These are phyloP conservation scores for Nymphalis c-album DNA, from an alignment of 2,888 invertebrate species.

Conservation along the genomic window DNA sequence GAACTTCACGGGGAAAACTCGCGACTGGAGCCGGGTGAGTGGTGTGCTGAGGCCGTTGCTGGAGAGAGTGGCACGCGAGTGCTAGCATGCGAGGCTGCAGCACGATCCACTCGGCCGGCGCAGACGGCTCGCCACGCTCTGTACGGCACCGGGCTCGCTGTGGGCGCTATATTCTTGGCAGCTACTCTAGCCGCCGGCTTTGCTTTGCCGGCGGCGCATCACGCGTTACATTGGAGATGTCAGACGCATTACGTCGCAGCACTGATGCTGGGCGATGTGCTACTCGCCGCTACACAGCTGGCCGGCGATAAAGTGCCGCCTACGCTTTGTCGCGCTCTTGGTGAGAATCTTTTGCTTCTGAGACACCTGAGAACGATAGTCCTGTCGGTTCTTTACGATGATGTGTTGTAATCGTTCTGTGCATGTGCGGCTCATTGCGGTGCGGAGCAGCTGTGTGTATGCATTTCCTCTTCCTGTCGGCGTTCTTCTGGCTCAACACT, in stretches of 20 bases:
- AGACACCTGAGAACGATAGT: not conserved
- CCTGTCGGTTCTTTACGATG: constrained; percentile 25
- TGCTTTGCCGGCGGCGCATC: constrained; percentile 90
- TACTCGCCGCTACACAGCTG: constrained; percentile 89
- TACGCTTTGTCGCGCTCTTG: constrained; percentile 84
- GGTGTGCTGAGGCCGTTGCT: constrained; percentile 80
- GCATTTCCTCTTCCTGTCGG: constrained; percentile 93
- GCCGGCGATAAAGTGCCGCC: constrained; percentile 83
- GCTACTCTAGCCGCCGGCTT: constrained; percentile 90
- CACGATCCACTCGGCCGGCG: constrained; percentile 27
- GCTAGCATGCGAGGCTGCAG: constrained; percentile 76
- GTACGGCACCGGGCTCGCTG: constrained; percentile 88
- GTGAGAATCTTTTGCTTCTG: constrained; percentile 75
- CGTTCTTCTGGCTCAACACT: constrained; percentile 96
- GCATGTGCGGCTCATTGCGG: constrained; percentile 53
- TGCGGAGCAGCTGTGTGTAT: constrained; percentile 86
- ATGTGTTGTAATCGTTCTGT: constrained; percentile 46
- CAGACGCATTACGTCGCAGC: constrained; percentile 93
- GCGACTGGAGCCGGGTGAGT: constrained; percentile 64
- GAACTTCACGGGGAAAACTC: constrained; percentile 49
- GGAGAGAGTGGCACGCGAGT: constrained; percentile 56
- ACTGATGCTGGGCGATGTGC: constrained; percentile 89
- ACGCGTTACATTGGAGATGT: constrained; percentile 93
- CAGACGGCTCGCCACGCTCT: constrained; percentile 81
- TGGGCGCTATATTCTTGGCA: constrained; percentile 90